Evolutionary conservation across 2,797 vertebrate species (phyloP).

Genomic region (Esox masquinongy): DNA sequence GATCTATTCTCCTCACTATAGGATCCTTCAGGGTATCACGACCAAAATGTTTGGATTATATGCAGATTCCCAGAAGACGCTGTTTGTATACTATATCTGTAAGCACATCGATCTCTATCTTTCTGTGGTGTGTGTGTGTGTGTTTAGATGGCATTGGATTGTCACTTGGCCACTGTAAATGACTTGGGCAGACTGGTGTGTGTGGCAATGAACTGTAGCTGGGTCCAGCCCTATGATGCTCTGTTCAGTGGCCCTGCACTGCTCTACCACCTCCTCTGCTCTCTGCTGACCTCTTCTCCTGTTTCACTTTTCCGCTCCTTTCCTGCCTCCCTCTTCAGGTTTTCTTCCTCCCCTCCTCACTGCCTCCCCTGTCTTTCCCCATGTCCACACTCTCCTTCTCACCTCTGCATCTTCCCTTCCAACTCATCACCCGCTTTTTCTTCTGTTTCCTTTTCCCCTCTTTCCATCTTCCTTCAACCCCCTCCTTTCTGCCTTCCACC

Average conservation of each 20-base stretch:
- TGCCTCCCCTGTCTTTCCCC: not conserved
- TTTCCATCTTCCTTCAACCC: conserved; percentile 44
- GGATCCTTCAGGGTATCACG: conserved; percentile 40
- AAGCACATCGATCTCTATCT: not conserved
- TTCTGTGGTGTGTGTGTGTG: not conserved
- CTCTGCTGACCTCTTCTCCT: not conserved
- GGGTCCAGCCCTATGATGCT: conserved; percentile 14
- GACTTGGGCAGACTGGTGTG: conserved; percentile 17
- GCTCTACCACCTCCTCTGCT: not conserved
- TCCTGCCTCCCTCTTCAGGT: not conserved
- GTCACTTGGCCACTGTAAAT: conserved; percentile 15
- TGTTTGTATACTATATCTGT: not conserved
- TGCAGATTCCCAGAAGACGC: not conserved
- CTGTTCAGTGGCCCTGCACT: conserved; percentile 4
- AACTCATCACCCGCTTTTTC: not conserved
- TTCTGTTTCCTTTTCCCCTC: not conserved
- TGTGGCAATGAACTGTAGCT: conserved; percentile 16
- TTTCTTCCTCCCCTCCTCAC: not conserved
- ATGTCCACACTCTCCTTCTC: not conserved
- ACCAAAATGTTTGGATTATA: conserved; percentile 10
- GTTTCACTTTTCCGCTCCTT: not conserved
- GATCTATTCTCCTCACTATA: conserved; percentile 41
- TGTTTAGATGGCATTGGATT: not conserved
- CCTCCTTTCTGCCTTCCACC: not conserved
- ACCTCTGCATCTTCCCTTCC: not conserved